Evolutionary conservation across 2,888 invertebrate species (phyloP), one percentile per base, ranked within the genome.

Genomic region (Hemicrepidius hirtus): DNA sequence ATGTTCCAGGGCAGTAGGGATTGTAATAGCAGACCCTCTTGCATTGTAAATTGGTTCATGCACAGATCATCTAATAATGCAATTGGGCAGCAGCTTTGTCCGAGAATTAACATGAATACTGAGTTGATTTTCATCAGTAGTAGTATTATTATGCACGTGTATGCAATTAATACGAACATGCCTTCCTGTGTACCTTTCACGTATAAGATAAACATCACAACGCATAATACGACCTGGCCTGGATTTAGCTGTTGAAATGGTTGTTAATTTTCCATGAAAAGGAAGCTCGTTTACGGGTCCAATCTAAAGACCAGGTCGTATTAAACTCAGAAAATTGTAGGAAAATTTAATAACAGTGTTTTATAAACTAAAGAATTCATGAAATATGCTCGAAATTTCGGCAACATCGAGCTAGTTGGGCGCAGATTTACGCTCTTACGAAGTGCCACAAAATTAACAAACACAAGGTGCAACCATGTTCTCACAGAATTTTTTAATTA

Each of bases 61-160:
- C 49, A n/a, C n/a, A 71, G 49, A 55, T 64, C 53, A 40, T 28
- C 53, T 62, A 35, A 57, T 71, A 70, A 71, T 71, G 62, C 67
- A 67, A 63, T 72, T 57, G 71, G 63, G 35, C 63, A 49, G 28
- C 59, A 64, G 53, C 66, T 67, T 71, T 65, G 66, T 71, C 49
- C 41, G 37, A 37, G 37, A 49, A 71, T 71, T 71, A 62, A 46
- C 37, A 55, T 63, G 63, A 69, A 55, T 69, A 35, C 41, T 16
- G 60, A 68, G 49, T 21, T 59, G 68, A 62, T 59, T 60, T n/a
- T 60, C 68, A 68, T 68, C 28, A 62, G 18, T 18, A 7, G 37
- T 32, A 62, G 18, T 18, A 7, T 21, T 32, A 46, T 67, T 57
- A 57, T 57, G 37, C 21, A 28, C 16, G 13, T 57, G 12, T 24